These are phyloP conservation scores for Anastatus disparis DNA, from an alignment of 1,140 invertebrate species.

Conservation along the genomic window DNA sequence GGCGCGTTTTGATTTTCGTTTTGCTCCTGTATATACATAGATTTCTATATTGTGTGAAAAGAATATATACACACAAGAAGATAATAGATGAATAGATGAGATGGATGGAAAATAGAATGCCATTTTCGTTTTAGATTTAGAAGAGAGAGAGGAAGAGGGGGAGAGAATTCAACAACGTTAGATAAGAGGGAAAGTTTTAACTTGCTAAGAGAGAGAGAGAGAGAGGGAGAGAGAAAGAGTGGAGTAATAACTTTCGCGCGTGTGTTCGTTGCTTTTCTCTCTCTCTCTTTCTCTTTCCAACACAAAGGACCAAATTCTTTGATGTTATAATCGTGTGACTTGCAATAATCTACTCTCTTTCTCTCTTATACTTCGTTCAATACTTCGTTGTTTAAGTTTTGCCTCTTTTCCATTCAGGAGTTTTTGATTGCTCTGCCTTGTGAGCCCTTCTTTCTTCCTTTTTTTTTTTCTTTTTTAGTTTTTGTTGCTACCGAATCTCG, in stretches of 20 bases:
- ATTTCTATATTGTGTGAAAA: no score
- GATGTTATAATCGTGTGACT: conserved; percentile 43
- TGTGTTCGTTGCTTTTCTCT: conserved; percentile 38
- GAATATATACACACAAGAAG: not conserved
- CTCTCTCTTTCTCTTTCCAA: conserved; percentile 35
- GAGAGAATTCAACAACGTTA: not conserved
- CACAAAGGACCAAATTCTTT: conserved; percentile 41
- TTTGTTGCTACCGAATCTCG: conserved; percentile 11
- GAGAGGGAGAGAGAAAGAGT: conserved; percentile 11
- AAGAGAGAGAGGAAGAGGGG: no score
- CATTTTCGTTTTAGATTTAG: conserved; percentile 38
- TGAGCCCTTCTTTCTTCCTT: no score
- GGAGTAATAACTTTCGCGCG: conserved; percentile 33
- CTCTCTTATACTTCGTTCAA: not conserved
- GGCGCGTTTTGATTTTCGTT: conserved; percentile 61
- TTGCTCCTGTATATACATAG: no score
- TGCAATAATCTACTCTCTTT: conserved; percentile 38
- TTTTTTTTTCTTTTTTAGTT: not conserved
- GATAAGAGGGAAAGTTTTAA: conserved; percentile 34
- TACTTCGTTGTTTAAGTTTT: conserved; percentile 35
- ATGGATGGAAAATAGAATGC: conserved; percentile 41
- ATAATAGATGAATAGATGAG: conserved; percentile 21
- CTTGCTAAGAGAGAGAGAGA: conserved; percentile 7
- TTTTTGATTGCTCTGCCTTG: conserved; percentile 23
- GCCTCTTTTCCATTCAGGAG: conserved; percentile 26